phyloP scores from a whole-genome alignment of 37 sponge, comb jelly and placozoan genomes.

The Haliclona indistincta region DNA sequence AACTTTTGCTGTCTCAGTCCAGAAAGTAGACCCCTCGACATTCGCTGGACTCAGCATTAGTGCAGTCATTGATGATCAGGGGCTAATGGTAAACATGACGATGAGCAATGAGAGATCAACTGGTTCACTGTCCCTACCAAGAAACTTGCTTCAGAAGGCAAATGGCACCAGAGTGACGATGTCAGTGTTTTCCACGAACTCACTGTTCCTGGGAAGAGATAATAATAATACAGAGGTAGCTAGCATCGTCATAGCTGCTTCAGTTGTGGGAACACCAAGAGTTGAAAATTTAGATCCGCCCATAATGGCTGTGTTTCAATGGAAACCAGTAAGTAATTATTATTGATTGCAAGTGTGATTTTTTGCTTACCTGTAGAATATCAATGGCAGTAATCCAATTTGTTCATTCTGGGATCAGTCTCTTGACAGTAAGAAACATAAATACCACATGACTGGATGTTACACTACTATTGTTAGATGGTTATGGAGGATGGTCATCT shows the following conservation, averaged over 20 bases:
- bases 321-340: constrained; percentile 15
- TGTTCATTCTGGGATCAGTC: constrained; percentile 56
- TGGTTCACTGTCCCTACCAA: too few relatives aligned
- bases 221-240: neutral
- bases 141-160: too few relatives aligned
- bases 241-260: constrained; percentile 19
- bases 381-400: neutral
- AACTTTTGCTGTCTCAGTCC: too few relatives aligned
- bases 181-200: constrained; percentile 8
- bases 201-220: constrained; percentile 20
- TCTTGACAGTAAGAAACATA: constrained; percentile 25
- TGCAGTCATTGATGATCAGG: too few relatives aligned
- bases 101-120: too few relatives aligned
- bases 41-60: too few relatives aligned
- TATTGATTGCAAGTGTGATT: neutral
- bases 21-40: too few relatives aligned
- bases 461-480: neutral
- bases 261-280: constrained; percentile 1
- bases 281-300: constrained; percentile 6
- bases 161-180: too few relatives aligned
- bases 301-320: constrained; percentile 1
- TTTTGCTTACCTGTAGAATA: neutral
- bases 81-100: too few relatives aligned
- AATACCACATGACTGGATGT: neutral
- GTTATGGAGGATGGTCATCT: constrained; percentile 53